A percentile compares a stretch with the other conserved stretches of the same genome.
Evolutionary conservation across 2,113 vertebrate genomes (phyloP).

Genomic region (Ammospiza nelsoni): DNA sequence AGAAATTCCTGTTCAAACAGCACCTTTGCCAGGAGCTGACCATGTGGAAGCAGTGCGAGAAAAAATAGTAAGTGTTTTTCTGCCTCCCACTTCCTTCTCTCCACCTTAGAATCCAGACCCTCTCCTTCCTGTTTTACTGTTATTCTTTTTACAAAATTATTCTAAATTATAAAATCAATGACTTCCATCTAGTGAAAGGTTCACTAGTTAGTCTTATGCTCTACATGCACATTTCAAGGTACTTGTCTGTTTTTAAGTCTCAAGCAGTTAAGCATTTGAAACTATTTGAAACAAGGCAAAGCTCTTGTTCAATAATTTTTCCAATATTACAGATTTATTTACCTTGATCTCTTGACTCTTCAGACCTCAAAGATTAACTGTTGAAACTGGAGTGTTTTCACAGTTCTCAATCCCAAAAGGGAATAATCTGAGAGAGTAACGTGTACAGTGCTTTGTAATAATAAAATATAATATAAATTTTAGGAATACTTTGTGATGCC

Average conservation of each 20-base stretch:
- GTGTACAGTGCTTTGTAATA: background rate
- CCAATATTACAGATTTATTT: background rate
- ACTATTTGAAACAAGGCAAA: background rate
- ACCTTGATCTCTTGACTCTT: background rate
- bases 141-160: background rate
- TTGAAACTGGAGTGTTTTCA: background rate
- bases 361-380: background rate
- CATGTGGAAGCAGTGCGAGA: constrained; percentile 61
- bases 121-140: background rate
- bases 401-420: background rate
- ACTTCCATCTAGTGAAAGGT: background rate
- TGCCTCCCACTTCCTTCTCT: background rate
- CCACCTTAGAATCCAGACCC: background rate
- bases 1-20: background rate
- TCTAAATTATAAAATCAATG: background rate
- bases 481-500: background rate
- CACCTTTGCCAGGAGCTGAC: constrained; percentile 7
- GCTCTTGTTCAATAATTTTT: background rate
- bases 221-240: background rate
- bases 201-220: background rate
- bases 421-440: background rate
- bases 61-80: constrained; percentile 76
- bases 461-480: background rate
- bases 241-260: background rate
- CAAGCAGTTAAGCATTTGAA: background rate